phyloP scores from a whole-genome alignment of 2,888 invertebrate species.

The Ceraclea dissimilis region DNA sequence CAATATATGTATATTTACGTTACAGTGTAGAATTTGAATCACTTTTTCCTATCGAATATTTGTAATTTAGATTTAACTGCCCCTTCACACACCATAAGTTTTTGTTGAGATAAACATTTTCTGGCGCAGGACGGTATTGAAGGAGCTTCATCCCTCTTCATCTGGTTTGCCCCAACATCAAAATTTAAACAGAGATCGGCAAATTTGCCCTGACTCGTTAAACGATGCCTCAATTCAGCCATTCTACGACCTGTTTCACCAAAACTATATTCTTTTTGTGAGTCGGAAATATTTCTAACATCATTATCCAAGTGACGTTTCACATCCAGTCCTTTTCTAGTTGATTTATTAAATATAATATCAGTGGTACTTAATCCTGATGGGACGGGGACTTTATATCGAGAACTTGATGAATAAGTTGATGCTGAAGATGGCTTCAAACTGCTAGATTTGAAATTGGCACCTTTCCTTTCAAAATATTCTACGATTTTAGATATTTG shows the following conservation, averaged over 20 bases:
- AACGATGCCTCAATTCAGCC: slow-evolving; percentile 26
- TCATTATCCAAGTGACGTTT: slow-evolving; percentile 24
- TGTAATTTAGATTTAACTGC: slow-evolving; percentile 80
- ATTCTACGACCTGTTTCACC: slow-evolving; percentile 28
- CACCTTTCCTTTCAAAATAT: slow-evolving; percentile 76
- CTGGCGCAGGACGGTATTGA: slow-evolving; percentile 27
- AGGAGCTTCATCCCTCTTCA: slow-evolving; percentile 29
- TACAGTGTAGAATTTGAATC: neutral
- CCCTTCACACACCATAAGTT: slow-evolving; percentile 76
- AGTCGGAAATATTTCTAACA: slow-evolving; percentile 19
- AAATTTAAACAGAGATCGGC: slow-evolving; percentile 33
- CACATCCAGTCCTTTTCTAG: slow-evolving; percentile 23
- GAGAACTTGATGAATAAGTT: slow-evolving; percentile 5
- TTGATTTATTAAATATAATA: slow-evolving; percentile 25
- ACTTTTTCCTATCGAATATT: slow-evolving; percentile 63
- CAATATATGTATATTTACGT: too few species aligned
- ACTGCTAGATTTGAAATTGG: slow-evolving; percentile 46
- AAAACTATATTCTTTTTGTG: slow-evolving; percentile 31
- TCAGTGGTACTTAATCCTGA: slow-evolving; percentile 26
- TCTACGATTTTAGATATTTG: slow-evolving; percentile 80
- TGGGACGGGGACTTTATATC: slow-evolving; percentile 28
- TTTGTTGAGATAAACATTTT: slow-evolving; percentile 52
- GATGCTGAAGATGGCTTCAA: slow-evolving; percentile 29
- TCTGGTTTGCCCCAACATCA: slow-evolving; percentile 29
- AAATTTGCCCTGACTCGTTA: slow-evolving; percentile 24